Base-by-base conservation (phyloP, 1,140 invertebrate species). In the Anagrus nilaparvatae region DNA sequence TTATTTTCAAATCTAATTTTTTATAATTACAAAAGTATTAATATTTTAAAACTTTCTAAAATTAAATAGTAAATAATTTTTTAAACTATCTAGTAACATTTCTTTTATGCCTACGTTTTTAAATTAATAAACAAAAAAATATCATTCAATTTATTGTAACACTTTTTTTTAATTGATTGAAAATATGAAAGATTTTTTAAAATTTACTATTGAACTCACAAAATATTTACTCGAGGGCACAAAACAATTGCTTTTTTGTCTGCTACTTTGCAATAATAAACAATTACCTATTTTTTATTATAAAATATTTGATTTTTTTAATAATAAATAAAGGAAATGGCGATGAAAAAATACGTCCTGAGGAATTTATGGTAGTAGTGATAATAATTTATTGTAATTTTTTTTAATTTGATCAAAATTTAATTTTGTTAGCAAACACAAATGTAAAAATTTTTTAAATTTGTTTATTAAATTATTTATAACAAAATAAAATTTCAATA, bases 81-180 rank as follows among this genome's bases (percentile, higher is more conserved):
- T n/a, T n/a, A n/a, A n/a, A n/a, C n/a, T n/a, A n/a, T n/a, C n/a
- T n/a, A n/a, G n/a, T n/a, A n/a, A n/a, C n/a, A n/a, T n/a, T n/a
- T n/a, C n/a, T n/a, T n/a, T n/a, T n/a, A n/a, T n/a, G n/a, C n/a
- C n/a, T n/a, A n/a, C n/a, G n/a, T n/a, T n/a, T n/a, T n/a, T n/a
- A n/a, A n/a, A n/a, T n/a, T n/a, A n/a, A n/a, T n/a, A n/a, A n/a
- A n/a, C n/a, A n/a, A n/a, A n/a, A n/a, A n/a, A n/a, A 47, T 59
- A 16, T 13, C 12, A 34, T 19, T 14, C 63, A 50, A 53, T 61
- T 47, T 56, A 63, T 52, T 56, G 64, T 58, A 25, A 27, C 44
- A 59, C 53, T 53, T 58, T 49, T 66, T 59, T 19, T 55, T 56
- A n/a, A n/a, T n/a, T n/a, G n/a, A n/a, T n/a, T n/a, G n/a, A n/a